These are phyloP conservation scores for Anas bahamensis DNA, from an alignment of 2,797 vertebrate species.

Conservation along the genomic window DNA sequence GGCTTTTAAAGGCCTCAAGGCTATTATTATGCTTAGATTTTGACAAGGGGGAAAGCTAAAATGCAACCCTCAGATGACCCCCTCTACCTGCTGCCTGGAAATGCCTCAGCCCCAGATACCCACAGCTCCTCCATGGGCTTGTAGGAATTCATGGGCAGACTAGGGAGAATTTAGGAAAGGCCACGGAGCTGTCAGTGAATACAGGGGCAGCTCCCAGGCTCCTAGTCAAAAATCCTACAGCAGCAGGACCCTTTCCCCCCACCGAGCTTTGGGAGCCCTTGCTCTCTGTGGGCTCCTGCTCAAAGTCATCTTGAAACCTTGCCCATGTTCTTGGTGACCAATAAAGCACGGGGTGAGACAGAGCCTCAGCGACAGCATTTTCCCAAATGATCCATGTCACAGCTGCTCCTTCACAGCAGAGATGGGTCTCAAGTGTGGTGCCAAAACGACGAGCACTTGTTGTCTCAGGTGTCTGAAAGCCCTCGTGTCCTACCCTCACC, in stretches of 20 bases:
- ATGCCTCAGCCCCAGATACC: not conserved
- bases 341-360: not conserved
- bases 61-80: fast-evolving
- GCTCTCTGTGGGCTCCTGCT: not conserved
- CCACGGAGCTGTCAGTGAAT: not conserved
- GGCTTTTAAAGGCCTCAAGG: not conserved
- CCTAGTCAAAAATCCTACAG: not conserved
- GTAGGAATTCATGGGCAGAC: not conserved
- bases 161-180: not conserved
- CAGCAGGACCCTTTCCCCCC: not conserved
- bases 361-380: not conserved
- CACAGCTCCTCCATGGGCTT: not conserved
- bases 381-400: not conserved
- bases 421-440: not conserved
- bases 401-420: not conserved
- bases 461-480: not conserved
- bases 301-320: not conserved
- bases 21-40: not conserved
- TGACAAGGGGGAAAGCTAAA: not conserved
- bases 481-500: not conserved
- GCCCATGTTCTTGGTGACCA: not conserved
- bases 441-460: not conserved
- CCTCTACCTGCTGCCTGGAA: not conserved
- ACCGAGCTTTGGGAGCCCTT: not conserved
- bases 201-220: not conserved